Evolutionary conservation across 2,113 vertebrate genomes (phyloP).

Genomic region (Laticauda colubrina): DNA sequence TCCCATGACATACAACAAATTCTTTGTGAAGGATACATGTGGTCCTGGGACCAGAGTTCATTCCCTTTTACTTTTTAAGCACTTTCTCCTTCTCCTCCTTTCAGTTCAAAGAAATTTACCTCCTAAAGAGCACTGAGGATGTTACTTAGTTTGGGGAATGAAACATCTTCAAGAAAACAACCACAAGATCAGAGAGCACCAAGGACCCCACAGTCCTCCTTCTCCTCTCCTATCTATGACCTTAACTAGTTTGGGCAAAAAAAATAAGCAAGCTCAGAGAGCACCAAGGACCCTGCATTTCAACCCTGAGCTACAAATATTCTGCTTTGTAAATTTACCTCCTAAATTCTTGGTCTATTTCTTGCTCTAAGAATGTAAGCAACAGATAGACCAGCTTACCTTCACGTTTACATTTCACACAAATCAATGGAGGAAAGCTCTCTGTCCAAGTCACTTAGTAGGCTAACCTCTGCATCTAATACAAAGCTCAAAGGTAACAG

Average conservation of each 20-base stretch:
- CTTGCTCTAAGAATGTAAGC: background rate
- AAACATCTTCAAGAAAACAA: background rate
- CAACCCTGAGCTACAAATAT: background rate
- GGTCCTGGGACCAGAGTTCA: background rate
- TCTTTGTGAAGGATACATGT: background rate
- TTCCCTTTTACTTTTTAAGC: background rate
- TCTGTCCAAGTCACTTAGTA: background rate
- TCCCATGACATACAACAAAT: background rate
- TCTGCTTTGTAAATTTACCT: background rate
- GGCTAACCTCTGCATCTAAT: conserved; percentile 17
- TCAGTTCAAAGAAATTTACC: background rate
- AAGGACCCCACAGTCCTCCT: background rate
- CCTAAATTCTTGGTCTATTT: background rate
- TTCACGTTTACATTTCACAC: background rate
- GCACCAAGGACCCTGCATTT: background rate
- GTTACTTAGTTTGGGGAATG: background rate
- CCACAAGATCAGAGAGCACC: too few species aligned
- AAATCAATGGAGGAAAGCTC: background rate
- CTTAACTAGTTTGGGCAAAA: too few species aligned
- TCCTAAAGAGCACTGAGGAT: background rate
- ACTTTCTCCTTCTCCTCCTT: background rate
- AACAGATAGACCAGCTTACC: background rate
- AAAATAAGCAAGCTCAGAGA: background rate
- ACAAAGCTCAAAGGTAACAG: background rate
- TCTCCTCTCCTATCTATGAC: too few species aligned